Evolutionary conservation across 2,888 invertebrate genomes (phyloP), one percentile per base, ranked within the genome.

Genomic region (Drosophila algonquin): DNA sequence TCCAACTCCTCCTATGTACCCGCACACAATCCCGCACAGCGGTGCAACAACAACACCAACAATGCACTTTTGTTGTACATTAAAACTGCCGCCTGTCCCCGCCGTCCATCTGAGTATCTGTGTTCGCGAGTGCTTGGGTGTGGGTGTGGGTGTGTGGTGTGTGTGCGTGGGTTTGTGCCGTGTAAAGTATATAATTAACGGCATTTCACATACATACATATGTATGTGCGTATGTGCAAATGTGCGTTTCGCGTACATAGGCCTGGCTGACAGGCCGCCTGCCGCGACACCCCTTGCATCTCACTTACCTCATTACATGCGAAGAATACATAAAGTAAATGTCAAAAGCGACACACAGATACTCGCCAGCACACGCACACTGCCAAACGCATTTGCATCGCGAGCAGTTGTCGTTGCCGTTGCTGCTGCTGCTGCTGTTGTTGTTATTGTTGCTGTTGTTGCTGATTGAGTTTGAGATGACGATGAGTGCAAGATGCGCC

Each of bases 101-200:
- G 16, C 59, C 2, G 30, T 48, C 53, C 32, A 40, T 48, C 14
- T 56, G 68, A 47, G 55, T 56, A 61, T 67, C 40, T 14, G 69
- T 63, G 72, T 77, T 65, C 60, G 51, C 69, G 76, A 32, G 54
- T 40, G 40, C 56, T 10, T 54, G 21, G 48, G 27, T 48, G 46
- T 14, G 5, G 48, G 46, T 61, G 70, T 27, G 56, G 57, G 67
- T 68, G 70, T 14, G 5, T 54, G 46, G 21, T 14, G 5, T 54
- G 44, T 61, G 70, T 27, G 56, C 60, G 67, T 68, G 70, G 68
- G 69, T 70, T 63, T 60, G 52, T 80, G 74, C 60, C 79, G 79
- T 85, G 78, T 81, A 81, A 84, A 81, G 83, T 84, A 84, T 84
- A 84, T 84, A 84, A 84, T 84, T 84, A 84, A 84, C 87, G 83